phyloP scores from a whole-genome alignment of 2,888 invertebrate genomes.

The Cerastis rubricosa region DNA sequence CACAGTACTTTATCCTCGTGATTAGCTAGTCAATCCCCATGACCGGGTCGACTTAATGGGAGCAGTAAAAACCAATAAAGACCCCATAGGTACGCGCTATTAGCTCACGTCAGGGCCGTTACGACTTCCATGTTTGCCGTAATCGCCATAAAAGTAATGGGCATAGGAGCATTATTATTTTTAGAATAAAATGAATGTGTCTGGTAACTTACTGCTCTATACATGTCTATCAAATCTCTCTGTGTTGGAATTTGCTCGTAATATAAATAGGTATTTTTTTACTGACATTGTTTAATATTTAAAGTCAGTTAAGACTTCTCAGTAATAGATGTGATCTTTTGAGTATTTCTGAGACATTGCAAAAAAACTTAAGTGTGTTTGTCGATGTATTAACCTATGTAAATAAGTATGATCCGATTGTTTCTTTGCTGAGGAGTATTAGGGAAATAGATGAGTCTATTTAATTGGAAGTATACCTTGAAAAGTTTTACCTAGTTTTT shows the following conservation, averaged over 20 bases:
- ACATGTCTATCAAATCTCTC: slow-evolving; percentile 1
- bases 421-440: slow-evolving; percentile 9
- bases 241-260: slow-evolving; percentile 28
- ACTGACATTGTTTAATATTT: slow-evolving; percentile 23
- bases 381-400: slow-evolving; percentile 11
- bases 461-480: neutral
- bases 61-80: slow-evolving; percentile 76
- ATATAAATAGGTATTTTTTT: slow-evolving; percentile 34
- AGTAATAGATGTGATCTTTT: slow-evolving; percentile 5
- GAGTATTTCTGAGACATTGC: slow-evolving; percentile 15
- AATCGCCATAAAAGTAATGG: slow-evolving; percentile 63
- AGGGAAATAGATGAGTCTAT: neutral
- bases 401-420: slow-evolving; percentile 1
- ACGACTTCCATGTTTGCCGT: slow-evolving; percentile 50
- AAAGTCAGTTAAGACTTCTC: slow-evolving; percentile 17
- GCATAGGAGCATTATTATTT: slow-evolving; percentile 46
- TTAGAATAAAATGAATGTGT: slow-evolving; percentile 12
- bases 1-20: slow-evolving; percentile 68
- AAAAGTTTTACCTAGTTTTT: neutral
- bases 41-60: slow-evolving; percentile 67
- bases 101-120: slow-evolving; percentile 53
- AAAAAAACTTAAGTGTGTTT: slow-evolving; percentile 27
- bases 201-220: neutral
- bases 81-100: slow-evolving; percentile 56
- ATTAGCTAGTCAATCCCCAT: slow-evolving; percentile 72